Evolutionary conservation across 2,113 vertebrate species (phyloP).

Genomic region (Polypterus senegalus): DNA sequence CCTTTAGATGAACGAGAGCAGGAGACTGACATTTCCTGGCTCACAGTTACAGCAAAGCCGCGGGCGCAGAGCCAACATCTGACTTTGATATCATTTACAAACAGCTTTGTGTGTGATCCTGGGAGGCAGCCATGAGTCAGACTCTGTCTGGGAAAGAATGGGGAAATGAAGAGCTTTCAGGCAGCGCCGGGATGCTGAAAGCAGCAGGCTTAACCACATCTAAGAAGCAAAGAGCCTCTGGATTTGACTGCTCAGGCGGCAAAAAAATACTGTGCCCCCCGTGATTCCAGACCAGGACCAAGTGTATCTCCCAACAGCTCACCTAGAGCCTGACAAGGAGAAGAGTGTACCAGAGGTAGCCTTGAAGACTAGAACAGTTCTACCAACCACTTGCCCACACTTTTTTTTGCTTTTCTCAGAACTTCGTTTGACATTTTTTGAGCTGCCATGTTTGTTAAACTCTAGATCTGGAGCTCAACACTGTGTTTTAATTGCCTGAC

Average conservation of each 20-base stretch:
- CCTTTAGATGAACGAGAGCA: not conserved
- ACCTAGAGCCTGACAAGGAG: too few species aligned
- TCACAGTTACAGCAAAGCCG: conserved; percentile 20
- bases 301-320: too few species aligned
- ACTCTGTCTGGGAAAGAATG: conserved; percentile 23
- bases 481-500: too few species aligned
- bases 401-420: too few species aligned
- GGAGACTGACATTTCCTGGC: conserved; percentile 8
- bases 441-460: too few species aligned
- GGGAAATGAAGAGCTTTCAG: not conserved
- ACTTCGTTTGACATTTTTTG: too few species aligned
- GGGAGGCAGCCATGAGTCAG: conserved; percentile 28
- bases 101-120: conserved; percentile 48
- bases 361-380: too few species aligned
- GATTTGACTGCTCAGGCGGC: not conserved
- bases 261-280: conserved; percentile 44
- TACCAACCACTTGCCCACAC: too few species aligned
- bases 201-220: conserved; percentile 38
- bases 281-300: conserved; percentile 24
- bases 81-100: conserved; percentile 50
- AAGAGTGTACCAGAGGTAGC: too few species aligned
- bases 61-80: conserved; percentile 47
- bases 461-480: too few species aligned
- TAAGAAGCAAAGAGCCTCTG: conserved; percentile 17
- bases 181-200: not conserved